Base-by-base conservation (phyloP, 2,113 vertebrate genomes). In the Forbesichthys papilliferus region DNA sequence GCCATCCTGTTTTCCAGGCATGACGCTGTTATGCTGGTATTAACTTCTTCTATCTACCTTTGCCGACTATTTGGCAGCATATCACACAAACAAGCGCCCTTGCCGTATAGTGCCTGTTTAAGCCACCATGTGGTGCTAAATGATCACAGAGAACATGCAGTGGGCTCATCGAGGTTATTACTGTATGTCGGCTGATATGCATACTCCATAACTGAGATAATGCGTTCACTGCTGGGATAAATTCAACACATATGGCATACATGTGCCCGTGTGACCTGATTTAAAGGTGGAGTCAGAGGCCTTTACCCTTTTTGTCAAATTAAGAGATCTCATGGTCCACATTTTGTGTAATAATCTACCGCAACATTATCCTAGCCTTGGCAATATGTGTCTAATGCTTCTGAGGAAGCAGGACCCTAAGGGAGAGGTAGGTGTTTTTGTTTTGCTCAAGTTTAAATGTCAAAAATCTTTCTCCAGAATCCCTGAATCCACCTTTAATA, bases 81-180 rank as follows among this genome's bases (percentile, higher is more conserved):
- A 20, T 56, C 68, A 36, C 65, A 46, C 61, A 42, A 66, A 3
- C 42, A 6, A 16, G 8, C 18, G 33, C 36, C 13, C 1, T 11
- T 36, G 33, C 13, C n/a, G 77, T 11, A 69, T 11, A 69, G 20
- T 61, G 12, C 42, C 61, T 11, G 3, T 8, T 27, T 1, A 9
- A 71, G 16, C 6, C 84, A 89, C 84, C 48, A 48, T 11, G 83
- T 71, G 86, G 84, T 47, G 80, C 86, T 87, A 61, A 69, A 85
- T 56, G 71, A 75, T 75, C 7, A 47, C 47, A 64, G 10, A 54
- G 60, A 27, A 11, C 9, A 33, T 9, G 61, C 7, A 7, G 55
- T 27, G 55, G 55, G 20, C 68, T 64, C 14, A 11, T 34, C 4
- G 52, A 62, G 59, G 69, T 68, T 49, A 75, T n/a, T 60, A 60